Percentiles rank a stretch among this genome's conserved stretches.
These are phyloP conservation scores for Acrocyrtus sp. DNA, from an alignment of 2,888 invertebrate genomes.

Conservation along the genomic window DNA sequence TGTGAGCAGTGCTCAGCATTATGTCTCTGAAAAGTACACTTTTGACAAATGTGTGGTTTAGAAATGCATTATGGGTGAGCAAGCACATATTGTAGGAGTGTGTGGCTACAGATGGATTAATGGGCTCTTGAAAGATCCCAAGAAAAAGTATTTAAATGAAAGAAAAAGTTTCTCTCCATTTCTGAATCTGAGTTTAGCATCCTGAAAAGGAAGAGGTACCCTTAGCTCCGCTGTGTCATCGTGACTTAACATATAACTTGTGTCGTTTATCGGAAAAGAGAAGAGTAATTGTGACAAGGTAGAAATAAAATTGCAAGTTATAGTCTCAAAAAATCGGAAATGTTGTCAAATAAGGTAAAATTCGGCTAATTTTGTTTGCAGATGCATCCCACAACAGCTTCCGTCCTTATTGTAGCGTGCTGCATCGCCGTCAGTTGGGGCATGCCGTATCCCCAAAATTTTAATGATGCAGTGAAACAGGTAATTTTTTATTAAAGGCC, in stretches of 20 bases:
- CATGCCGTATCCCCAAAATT: constrained; percentile 50
- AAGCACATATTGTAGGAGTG: constrained; percentile 4
- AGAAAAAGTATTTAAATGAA: constrained; percentile 47
- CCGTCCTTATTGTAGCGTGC: neutral
- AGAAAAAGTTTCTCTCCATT: constrained; percentile 49
- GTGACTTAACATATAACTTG: too few relatives aligned
- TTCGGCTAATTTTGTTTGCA: constrained; percentile 2
- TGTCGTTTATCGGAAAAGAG: neutral
- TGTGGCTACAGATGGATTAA: neutral
- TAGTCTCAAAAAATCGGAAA: neutral
- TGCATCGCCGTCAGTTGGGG: constrained; percentile 10
- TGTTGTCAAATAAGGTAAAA: neutral
- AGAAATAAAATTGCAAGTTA: neutral
- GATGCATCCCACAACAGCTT: constrained; percentile 22
- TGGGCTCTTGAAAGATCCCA: too few relatives aligned
- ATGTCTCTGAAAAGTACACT: too few relatives aligned
- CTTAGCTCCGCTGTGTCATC: too few relatives aligned
- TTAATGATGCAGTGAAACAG: constrained; percentile 51
- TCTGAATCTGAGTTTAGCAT: constrained; percentile 44
- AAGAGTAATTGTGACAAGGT: neutral
- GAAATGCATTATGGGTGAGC: constrained; percentile 5
- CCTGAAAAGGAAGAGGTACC: constrained; percentile 20
- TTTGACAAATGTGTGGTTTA: too few relatives aligned
- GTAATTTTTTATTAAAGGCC: too few relatives aligned
- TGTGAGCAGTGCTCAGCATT: too few relatives aligned